Conservation (phyloP, 2,113 vertebrate genomes). For the Tragelaphus scriptus region DNA sequence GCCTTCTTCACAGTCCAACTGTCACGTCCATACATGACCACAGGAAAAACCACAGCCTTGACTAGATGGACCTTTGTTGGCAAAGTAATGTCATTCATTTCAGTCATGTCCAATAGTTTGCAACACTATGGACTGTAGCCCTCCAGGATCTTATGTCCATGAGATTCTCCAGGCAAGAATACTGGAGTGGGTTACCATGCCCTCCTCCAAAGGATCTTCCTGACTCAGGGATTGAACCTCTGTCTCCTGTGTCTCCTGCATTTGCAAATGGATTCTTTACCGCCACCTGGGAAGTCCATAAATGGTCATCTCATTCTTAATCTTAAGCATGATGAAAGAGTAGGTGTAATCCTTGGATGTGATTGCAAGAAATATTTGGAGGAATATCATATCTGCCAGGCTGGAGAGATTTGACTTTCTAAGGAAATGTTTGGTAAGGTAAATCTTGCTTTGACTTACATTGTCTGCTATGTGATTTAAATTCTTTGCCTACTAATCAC, state of each 20-base stretch:
- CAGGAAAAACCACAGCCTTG: too few relatives aligned
- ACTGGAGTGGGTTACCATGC: not conserved
- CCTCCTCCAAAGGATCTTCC: not conserved
- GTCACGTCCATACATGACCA: too few relatives aligned
- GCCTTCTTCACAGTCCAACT: too few relatives aligned
- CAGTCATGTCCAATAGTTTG: not conserved
- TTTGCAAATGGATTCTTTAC: not conserved
- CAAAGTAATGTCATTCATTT: not conserved
- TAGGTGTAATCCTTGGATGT: conserved; percentile 37
- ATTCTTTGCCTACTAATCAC: conserved; percentile 41
- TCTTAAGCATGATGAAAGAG: conserved; percentile 47
- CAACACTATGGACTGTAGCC: not conserved
- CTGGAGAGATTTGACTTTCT: conserved; percentile 60
- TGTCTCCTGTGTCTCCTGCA: not conserved
- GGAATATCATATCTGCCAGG: not conserved
- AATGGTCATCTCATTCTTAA: conserved; percentile 66
- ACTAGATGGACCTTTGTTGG: too few relatives aligned
- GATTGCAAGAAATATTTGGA: conserved; percentile 44
- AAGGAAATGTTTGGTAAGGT: conserved; percentile 44
- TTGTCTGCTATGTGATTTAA: conserved; percentile 52
- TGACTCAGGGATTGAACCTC: not conserved
- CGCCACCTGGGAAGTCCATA: conserved; percentile 10
- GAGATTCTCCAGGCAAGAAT: not conserved
- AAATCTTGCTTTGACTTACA: conserved; percentile 61
- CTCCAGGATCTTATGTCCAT: not conserved